These are phyloP conservation scores for Lepas anatifera DNA, from an alignment of 2,888 invertebrate genomes.

Conservation along the genomic window DNA sequence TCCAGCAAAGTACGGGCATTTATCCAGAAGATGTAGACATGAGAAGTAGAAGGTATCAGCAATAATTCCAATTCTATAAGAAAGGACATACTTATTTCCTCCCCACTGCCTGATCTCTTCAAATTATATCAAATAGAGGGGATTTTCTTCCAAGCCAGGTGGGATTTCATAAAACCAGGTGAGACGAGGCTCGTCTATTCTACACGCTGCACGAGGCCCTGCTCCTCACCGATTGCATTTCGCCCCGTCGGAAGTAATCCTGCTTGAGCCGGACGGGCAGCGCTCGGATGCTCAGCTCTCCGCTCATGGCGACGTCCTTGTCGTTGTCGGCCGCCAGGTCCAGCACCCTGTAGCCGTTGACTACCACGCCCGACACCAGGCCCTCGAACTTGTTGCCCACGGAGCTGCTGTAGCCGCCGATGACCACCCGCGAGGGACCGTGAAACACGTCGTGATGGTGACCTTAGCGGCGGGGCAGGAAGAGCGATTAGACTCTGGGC, in stretches of 20 bases:
- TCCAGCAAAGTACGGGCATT: too few relatives aligned
- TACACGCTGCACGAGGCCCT: too few relatives aligned
- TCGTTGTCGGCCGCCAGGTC: conserved; percentile 71
- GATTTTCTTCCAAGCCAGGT: too few relatives aligned
- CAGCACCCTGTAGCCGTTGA: conserved; percentile 69
- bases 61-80: too few relatives aligned
- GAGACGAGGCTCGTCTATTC: too few relatives aligned
- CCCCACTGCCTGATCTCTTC: too few relatives aligned
- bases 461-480: neutral
- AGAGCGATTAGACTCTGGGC: too few relatives aligned
- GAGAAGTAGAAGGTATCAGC: too few relatives aligned
- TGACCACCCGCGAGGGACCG: neutral
- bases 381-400: conserved; percentile 50
- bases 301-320: conserved; percentile 58
- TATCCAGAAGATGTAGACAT: too few relatives aligned
- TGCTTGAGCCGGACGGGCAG: conserved; percentile 13
- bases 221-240: neutral
- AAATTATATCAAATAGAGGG: too few relatives aligned
- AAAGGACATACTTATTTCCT: too few relatives aligned
- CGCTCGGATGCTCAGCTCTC: conserved; percentile 54
- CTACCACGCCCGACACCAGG: conserved; percentile 75
- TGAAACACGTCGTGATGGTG: conserved; percentile 13
- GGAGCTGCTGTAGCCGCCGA: neutral
- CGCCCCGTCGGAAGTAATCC: neutral
- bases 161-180: too few relatives aligned